Conservation (phyloP, 2,797 vertebrate species). For the Cheirogaleus major region DNA sequence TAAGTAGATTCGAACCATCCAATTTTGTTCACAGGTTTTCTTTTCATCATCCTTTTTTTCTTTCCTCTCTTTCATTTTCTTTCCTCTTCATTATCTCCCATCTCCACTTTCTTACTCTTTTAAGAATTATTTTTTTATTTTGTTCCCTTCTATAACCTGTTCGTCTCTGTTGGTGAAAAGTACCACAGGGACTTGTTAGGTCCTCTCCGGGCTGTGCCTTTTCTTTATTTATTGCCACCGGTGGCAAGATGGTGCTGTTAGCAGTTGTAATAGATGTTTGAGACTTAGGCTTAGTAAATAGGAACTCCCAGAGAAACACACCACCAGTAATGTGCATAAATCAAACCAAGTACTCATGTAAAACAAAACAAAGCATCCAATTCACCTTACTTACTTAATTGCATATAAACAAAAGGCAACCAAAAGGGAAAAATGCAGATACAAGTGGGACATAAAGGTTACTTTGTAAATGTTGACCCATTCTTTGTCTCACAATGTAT, state of each 20-base stretch:
- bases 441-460: background rate
- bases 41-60: background rate
- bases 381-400: conserved; percentile 2
- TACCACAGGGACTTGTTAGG: conserved; percentile 42
- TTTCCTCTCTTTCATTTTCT: background rate
- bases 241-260: background rate
- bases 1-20: background rate
- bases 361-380: conserved; percentile 53
- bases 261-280: conserved; percentile 8
- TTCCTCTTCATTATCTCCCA: background rate
- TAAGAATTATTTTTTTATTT: conserved; percentile 45
- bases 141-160: background rate
- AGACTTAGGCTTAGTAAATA: conserved; percentile 38
- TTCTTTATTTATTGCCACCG: conserved; percentile 38
- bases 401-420: background rate
- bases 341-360: conserved; percentile 39
- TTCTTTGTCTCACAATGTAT: conserved; percentile 27
- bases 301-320: conserved; percentile 25
- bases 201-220: conserved; percentile 29
- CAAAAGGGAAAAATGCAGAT: background rate
- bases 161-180: conserved; percentile 22
- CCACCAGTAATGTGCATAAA: conserved; percentile 45
- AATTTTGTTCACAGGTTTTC: background rate
- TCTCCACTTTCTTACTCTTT: background rate
- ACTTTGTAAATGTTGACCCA: conserved; percentile 22